phyloP scores from a whole-genome alignment of 2,113 vertebrate species.

The Blennius ocellaris region DNA sequence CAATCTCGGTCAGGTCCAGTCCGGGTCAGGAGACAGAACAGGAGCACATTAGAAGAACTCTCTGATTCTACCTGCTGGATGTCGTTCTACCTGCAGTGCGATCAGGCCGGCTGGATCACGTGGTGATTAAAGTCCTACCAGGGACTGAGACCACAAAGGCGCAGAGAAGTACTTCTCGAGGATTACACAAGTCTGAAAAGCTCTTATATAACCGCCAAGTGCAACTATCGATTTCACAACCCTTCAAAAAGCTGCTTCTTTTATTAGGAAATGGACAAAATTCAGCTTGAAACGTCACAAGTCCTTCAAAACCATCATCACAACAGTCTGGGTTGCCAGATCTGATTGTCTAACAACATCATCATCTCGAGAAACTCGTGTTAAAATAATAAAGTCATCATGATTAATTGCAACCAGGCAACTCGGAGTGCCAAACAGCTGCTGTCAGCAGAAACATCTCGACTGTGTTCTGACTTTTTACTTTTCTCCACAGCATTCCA shows the following conservation, averaged over 20 bases:
- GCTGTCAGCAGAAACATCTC: constrained; percentile 30
- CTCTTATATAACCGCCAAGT: neutral
- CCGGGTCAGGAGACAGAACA: too few relatives aligned
- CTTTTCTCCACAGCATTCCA: neutral
- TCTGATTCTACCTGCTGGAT: neutral
- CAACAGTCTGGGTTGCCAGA: too few relatives aligned
- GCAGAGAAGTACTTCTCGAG: neutral
- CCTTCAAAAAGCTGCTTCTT: neutral
- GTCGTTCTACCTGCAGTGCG: constrained; percentile 1
- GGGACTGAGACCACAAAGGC: constrained; percentile 10
- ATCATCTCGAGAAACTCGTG: too few relatives aligned
- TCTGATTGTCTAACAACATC: too few relatives aligned
- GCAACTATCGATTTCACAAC: neutral
- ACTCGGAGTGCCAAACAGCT: constrained; percentile 35
- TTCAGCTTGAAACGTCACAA: too few relatives aligned
- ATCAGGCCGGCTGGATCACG: constrained; percentile 17
- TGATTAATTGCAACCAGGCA: too few relatives aligned
- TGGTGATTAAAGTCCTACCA: constrained; percentile 25
- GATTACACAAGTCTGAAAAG: neutral
- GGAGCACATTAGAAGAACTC: too few relatives aligned
- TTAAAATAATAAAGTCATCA: too few relatives aligned
- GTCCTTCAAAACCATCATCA: too few relatives aligned
- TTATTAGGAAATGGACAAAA: too few relatives aligned
- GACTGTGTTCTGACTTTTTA: constrained; percentile 27
- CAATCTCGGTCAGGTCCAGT: too few relatives aligned